Evolutionary conservation across 2,888 invertebrate genomes (phyloP), one percentile per base, ranked within the genome.

Genomic region (Eurytoma adleriae): DNA sequence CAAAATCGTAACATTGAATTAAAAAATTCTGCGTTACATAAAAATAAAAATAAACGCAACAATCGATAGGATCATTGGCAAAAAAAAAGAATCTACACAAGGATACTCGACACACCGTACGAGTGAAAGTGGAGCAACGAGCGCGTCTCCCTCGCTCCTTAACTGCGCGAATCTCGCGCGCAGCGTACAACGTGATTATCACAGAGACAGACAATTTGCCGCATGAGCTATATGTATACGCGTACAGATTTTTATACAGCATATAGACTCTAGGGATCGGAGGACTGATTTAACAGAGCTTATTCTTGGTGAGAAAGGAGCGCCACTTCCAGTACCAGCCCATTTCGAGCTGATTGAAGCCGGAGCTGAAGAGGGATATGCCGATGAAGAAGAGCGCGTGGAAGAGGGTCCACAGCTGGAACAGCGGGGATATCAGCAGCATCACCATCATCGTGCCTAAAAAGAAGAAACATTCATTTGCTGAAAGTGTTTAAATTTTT

Each of bases 291-390:
- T 64, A 69, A 20, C 52, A 68, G 24, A 77, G 77, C 48, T 78
- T 69, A 14, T 50, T 24, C 12, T 66, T 73, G 10, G 18, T 12
- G n/a, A 77, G 10, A 56, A 80, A 2, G 18, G 81, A 74, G 40
- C 73, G 85, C 90, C 90, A 89, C 48, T 86, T 87, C 87, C 87
- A 87, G 77, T 89, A 90, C 89, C 90, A 91, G 64, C 85, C 86
- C 76, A 89, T 90, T 84, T 90, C 90, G 48, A 91, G 80, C 78
- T 91, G 88, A 84, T 85, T 89, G 80, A 90, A 91, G 57, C 89
- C 88, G 50, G 85, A 86, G 64, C 83, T 89, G 78, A 87, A 86
- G 13, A 89, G 66, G 3, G 90, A 90, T 59, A 91, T 68, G 20
- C 83, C 85, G 61, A 90, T 73, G 82, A 91, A 91, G 24, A 89